These are phyloP conservation scores for Xenentodon cancila DNA, from an alignment of 2,797 vertebrate genomes.

Conservation along the genomic window DNA sequence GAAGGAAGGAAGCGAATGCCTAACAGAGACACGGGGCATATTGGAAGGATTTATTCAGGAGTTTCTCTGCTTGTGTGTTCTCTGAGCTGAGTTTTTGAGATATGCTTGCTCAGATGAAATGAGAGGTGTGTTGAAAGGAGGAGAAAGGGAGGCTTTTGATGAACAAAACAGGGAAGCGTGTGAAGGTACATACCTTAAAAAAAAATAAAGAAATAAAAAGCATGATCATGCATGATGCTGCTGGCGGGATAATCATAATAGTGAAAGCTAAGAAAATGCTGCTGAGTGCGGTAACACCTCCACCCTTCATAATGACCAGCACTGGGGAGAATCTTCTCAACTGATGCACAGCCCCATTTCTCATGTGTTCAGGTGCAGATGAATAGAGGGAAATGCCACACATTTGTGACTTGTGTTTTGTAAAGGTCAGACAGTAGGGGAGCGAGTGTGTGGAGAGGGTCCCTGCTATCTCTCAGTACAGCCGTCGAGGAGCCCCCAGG, in stretches of 20 bases:
- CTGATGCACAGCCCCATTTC: conserved; percentile 41
- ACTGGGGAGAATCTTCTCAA: conserved; percentile 42
- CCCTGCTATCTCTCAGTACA: conserved; percentile 68
- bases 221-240: background rate
- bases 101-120: conserved; percentile 52
- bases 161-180: conserved; percentile 20
- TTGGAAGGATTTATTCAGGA: conserved; percentile 56
- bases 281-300: conserved; percentile 14
- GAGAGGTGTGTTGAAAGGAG: conserved; percentile 49
- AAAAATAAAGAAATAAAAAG: background rate
- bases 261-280: conserved; percentile 6
- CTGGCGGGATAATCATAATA: conserved; percentile 8
- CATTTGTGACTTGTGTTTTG: conserved; percentile 71
- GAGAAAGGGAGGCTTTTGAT: conserved; percentile 24
- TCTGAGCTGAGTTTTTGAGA: conserved; percentile 53
- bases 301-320: conserved; percentile 14
- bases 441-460: conserved; percentile 43
- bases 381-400: conserved; percentile 72
- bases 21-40: conserved; percentile 49
- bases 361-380: conserved; percentile 60
- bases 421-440: conserved; percentile 72
- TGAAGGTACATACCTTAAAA: conserved; percentile 18
- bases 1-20: conserved; percentile 18
- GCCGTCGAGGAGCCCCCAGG: conserved; percentile 60
- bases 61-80: conserved; percentile 45